Percentiles rank a stretch among this genome's conserved stretches.
Conservation (phyloP, 64 coral and sea anemone species). For the Montipora sp. region DNA sequence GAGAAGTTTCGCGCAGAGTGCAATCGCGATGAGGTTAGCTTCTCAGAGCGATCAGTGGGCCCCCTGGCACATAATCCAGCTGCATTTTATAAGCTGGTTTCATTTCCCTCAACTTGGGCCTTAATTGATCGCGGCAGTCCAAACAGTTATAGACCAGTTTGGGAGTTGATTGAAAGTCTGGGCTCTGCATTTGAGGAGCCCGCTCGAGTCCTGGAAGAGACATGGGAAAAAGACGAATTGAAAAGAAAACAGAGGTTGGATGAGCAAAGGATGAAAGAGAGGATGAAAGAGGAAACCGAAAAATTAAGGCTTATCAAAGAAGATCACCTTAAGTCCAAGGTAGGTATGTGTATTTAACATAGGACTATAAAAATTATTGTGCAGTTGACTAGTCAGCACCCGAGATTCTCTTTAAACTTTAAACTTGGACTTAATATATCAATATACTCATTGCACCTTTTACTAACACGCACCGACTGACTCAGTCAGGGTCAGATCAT, state of each 20-base stretch:
- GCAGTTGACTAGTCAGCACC: too few relatives aligned
- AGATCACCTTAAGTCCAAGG: not conserved
- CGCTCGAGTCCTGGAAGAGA: not conserved
- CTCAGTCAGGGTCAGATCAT: too few relatives aligned
- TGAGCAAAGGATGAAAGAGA: not conserved
- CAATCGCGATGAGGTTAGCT: too few relatives aligned
- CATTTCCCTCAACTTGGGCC: not conserved
- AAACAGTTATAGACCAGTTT: not conserved
- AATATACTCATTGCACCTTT: too few relatives aligned
- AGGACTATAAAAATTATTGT: too few relatives aligned
- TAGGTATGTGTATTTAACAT: too few relatives aligned
- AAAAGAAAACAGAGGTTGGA: not conserved
- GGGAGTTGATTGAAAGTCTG: conserved; percentile 3
- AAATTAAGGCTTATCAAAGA: not conserved
- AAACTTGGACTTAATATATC: too few relatives aligned
- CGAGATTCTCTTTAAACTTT: too few relatives aligned
- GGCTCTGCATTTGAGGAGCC: not conserved
- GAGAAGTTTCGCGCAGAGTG: too few relatives aligned
- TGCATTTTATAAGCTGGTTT: not conserved
- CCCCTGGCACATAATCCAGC: not conserved
- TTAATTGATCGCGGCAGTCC: conserved; percentile 18
- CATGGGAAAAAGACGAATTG: not conserved
- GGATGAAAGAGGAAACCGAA: not conserved
- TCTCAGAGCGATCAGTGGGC: too few relatives aligned
- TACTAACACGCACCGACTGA: too few relatives aligned